Evolutionary conservation across 1,140 invertebrate genomes (phyloP), one percentile per base, ranked within the genome.

Genomic region (Chymomyza costata): DNA sequence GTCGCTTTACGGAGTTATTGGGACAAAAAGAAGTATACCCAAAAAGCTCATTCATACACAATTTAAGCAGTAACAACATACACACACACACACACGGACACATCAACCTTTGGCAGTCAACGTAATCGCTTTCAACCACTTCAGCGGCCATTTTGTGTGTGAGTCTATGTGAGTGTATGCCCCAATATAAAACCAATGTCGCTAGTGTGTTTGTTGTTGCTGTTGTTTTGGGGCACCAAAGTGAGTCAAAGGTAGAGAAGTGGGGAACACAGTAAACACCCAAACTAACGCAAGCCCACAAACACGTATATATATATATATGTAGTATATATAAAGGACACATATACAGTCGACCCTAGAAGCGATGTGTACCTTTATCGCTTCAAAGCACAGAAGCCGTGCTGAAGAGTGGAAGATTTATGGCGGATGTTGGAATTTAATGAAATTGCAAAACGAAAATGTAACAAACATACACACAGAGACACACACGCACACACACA

Each of bases 371-470:
- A 80, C 73, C 73, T 78, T 78, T 78, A 80, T 80, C 73, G 74
- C 74, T 78, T 78, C 74, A 80, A 80, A 80, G 73, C 73, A 78
- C 73, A 80, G 73, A 80, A 78, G 68, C 67, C 73, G 32, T 78
- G 73, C 73, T 80, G 73, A 80, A 80, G 73, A 80, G 73, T 70
- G 71, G 66, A 82, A 82, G 76, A 82, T 82, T 82, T 82, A 82
- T 82, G 80, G 76, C 78, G 78, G 78, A 82, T 82, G 76, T 65
- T 82, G 76, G 76, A 82, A 82, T 82, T 82, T 82, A 82, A 82
- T 82, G 76, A 82, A 82, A 82, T 82, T 82, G 76, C 76, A 82
- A 82, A 82, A 82, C 76, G 78, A 82, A 82, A 82, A 82, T 82
- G 73, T 80, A 73, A 65, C 73, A 80, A 73, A 66, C 51, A 54